Evolutionary conservation across 23 tunicate species (phyloP).

Genomic region (Halocynthia aurantium): DNA sequence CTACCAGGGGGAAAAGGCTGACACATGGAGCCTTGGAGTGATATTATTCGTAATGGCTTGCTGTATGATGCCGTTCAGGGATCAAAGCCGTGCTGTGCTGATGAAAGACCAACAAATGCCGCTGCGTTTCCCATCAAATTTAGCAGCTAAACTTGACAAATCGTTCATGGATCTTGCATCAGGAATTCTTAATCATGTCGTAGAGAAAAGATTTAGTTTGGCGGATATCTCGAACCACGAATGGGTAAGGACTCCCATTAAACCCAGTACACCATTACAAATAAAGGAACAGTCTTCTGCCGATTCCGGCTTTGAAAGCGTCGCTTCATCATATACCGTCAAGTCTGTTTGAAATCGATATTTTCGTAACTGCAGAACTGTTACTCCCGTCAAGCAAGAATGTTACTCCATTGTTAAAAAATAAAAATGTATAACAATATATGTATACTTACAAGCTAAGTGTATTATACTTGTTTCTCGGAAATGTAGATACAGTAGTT

Average conservation of each 20-base stretch:
- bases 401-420: no score
- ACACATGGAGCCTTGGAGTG: constrained; percentile 76
- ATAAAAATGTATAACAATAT: no score
- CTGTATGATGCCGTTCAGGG: constrained; percentile 65
- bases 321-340: not conserved
- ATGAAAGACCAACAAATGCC: constrained; percentile 39
- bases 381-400: no score
- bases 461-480: no score
- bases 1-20: constrained; percentile 36
- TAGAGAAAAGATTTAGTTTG: constrained; percentile 29
- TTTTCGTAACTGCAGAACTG: no score
- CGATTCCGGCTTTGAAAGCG: constrained; percentile 40
- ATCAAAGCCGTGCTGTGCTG: constrained; percentile 21
- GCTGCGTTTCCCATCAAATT: constrained; percentile 23
- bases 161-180: constrained; percentile 36
- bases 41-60: constrained; percentile 57
- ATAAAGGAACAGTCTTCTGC: constrained; percentile 6
- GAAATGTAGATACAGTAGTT: no score
- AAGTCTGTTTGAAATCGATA: not conserved
- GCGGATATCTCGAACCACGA: constrained; percentile 33
- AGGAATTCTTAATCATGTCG: constrained; percentile 28
- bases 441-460: no score
- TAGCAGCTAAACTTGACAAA: constrained; percentile 1
- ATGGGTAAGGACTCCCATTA: constrained; percentile 26
- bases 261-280: not conserved